A percentile compares a stretch with the other conserved stretches of the same genome.
Conservation (phyloP, 53 echinoderm and acorn worm genomes). For the Holothuria scabra region DNA sequence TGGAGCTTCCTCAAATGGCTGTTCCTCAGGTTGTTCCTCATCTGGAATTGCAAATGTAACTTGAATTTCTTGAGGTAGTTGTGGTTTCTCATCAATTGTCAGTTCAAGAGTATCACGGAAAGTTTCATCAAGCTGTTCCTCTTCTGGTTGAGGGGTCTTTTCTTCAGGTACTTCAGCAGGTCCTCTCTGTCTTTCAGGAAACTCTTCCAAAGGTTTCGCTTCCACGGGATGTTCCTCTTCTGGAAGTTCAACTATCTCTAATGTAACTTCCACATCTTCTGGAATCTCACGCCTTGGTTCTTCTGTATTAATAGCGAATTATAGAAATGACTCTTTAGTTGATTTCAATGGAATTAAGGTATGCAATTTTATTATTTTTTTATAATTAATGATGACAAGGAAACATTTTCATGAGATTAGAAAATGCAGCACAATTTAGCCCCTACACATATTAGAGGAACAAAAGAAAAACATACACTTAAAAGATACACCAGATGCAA, state of each 20-base stretch:
- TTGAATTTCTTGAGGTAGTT: constrained; percentile 39
- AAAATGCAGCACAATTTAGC: no score
- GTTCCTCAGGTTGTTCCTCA: constrained; percentile 41
- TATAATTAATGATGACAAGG: no score
- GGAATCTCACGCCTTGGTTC: constrained; percentile 30
- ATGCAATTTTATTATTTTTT: no score
- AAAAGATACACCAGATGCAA: no score
- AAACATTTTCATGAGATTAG: no score
- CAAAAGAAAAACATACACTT: no score
- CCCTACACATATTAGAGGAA: no score
- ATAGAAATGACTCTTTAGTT: no score
- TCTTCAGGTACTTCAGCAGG: constrained; percentile 55
- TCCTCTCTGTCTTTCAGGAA: constrained; percentile 57
- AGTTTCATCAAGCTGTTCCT: constrained; percentile 15
- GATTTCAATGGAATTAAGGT: no score
- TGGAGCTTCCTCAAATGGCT: constrained; percentile 40
- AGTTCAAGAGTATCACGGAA: constrained; percentile 33
- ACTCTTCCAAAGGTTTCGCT: constrained; percentile 39
- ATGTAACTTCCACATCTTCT: constrained; percentile 9
- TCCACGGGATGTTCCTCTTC: constrained; percentile 11
- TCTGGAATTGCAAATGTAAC: constrained; percentile 28
- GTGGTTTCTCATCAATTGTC: constrained; percentile 39
- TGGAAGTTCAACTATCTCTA: constrained; percentile 25
- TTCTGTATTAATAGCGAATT: not conserved
- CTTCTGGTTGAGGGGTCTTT: constrained; percentile 18